Evolutionary conservation across 2,888 invertebrate species (phyloP).

Genomic region (Agapetus fuscipes): DNA sequence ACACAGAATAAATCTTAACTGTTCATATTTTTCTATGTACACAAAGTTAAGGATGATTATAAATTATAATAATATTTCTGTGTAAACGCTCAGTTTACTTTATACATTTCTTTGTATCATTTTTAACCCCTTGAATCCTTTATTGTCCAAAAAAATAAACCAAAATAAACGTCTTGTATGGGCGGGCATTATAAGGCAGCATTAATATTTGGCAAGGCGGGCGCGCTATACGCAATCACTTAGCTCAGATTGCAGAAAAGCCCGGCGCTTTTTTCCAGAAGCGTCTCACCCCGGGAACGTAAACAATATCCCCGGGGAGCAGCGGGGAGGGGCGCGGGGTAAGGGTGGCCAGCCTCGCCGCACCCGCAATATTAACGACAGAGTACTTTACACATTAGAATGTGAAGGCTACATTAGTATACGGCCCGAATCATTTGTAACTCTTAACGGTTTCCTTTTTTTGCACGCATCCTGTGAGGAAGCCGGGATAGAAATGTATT

Average conservation of each 20-base stretch:
- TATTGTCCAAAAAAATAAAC: too few relatives aligned
- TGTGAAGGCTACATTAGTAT: slow-evolving; percentile 14
- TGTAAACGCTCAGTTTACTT: too few relatives aligned
- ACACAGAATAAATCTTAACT: too few relatives aligned
- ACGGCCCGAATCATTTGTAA: slow-evolving; percentile 17
- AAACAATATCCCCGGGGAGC: neutral
- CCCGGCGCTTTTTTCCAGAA: slow-evolving; percentile 1
- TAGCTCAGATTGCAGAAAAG: slow-evolving; percentile 9
- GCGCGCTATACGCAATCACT: slow-evolving; percentile 10
- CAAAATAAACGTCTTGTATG: too few relatives aligned
- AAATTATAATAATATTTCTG: too few relatives aligned
- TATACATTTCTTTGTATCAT: too few relatives aligned
- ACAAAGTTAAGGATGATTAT: too few relatives aligned
- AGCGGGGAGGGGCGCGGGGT: too few relatives aligned
- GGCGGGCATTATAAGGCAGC: too few relatives aligned
- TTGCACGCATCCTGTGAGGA: slow-evolving; percentile 16
- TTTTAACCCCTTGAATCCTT: too few relatives aligned
- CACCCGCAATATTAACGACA: slow-evolving; percentile 6
- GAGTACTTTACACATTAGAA: slow-evolving; percentile 14
- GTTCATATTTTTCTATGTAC: too few relatives aligned
- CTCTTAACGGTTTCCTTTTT: slow-evolving; percentile 19
- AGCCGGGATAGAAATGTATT: slow-evolving; percentile 13
- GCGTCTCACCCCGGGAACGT: neutral
- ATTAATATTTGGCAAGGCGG: neutral
- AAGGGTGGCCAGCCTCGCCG: too few relatives aligned